Evolutionary conservation across 2,113 vertebrate species (phyloP).

Genomic region (Ameiurus melas): DNA sequence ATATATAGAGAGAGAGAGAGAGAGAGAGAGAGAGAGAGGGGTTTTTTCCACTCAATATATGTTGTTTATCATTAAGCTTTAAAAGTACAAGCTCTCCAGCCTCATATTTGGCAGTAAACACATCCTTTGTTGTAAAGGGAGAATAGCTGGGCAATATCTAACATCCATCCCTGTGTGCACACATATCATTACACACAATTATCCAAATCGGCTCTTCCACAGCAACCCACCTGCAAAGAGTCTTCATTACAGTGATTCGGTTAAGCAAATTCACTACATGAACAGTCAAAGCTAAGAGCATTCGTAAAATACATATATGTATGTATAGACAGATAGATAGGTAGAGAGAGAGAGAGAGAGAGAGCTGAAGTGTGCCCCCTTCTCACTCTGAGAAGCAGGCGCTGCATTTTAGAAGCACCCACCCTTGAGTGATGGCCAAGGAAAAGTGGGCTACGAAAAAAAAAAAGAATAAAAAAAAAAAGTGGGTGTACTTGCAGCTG

Average conservation of each 20-base stretch:
- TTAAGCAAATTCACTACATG: background rate
- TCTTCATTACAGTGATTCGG: constrained; percentile 42
- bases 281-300: background rate
- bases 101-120: background rate
- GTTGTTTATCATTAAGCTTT: background rate
- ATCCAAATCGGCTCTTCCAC: constrained; percentile 28
- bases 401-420: constrained; percentile 58
- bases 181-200: constrained; percentile 8
- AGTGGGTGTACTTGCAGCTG: constrained; percentile 69
- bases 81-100: background rate
- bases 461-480: constrained; percentile 37
- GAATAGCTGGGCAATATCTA: background rate
- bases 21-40: no score
- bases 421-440: constrained; percentile 57
- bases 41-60: background rate
- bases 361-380: background rate
- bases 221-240: constrained; percentile 31
- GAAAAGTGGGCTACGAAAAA: constrained; percentile 59
- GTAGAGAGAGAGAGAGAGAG: background rate
- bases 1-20: no score
- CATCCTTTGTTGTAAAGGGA: background rate
- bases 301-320: background rate
- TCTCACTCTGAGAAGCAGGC: constrained; percentile 53
- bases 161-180: background rate
- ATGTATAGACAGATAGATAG: no score